Conservation (phyloP, 2,113 vertebrate species). For the Tetrax tetrax region DNA sequence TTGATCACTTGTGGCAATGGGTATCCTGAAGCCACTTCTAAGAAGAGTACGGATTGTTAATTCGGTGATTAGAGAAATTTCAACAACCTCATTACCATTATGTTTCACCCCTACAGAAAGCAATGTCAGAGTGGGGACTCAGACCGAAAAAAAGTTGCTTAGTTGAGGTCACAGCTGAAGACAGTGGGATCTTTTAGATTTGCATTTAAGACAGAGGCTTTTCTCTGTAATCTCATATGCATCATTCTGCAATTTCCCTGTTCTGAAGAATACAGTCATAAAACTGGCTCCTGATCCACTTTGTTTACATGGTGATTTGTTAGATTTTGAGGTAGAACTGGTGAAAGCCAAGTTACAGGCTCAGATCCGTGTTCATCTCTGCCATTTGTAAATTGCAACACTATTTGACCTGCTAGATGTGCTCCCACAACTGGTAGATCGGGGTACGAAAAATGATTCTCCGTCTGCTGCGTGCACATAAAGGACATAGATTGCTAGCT, state of each 20-base stretch:
- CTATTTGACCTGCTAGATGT: neutral
- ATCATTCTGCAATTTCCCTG: neutral
- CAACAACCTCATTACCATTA: neutral
- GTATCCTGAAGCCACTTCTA: neutral
- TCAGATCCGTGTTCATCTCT: neutral
- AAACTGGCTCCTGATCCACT: neutral
- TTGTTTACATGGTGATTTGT: neutral
- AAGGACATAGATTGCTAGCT: neutral
- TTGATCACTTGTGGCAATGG: neutral
- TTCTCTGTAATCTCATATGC: neutral
- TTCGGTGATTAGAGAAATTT: neutral
- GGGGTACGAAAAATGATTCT: rapidly evolving
- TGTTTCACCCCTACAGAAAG: neutral
- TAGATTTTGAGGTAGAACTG: neutral
- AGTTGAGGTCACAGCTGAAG: neutral
- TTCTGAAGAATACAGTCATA: neutral
- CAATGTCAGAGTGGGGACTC: neutral
- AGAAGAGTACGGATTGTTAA: neutral
- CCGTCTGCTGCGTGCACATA: neutral
- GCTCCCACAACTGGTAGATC: neutral
- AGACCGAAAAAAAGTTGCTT: neutral
- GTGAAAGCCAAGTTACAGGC: neutral
- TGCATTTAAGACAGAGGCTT: neutral
- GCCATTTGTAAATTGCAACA: neutral
- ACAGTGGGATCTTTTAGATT: neutral